Evolutionary conservation across 2,797 vertebrate species (phyloP).

Genomic region (Aselliscus stoliczkanus): DNA sequence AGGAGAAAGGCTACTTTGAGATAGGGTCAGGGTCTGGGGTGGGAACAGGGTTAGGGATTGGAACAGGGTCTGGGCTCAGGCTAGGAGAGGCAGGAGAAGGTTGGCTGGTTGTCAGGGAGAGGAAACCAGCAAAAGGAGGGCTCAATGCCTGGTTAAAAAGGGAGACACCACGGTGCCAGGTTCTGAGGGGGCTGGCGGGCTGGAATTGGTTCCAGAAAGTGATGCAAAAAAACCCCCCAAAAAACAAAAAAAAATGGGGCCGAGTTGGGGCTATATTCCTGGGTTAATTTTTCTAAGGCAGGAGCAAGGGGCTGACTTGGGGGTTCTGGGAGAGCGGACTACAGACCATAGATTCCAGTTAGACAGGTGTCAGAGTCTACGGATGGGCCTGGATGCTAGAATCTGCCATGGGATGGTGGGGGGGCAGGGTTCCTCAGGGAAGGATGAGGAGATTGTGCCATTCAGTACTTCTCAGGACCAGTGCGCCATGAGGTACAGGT

Average conservation of each 20-base stretch:
- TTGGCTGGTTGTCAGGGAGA: not conserved
- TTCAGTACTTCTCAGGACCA: not conserved
- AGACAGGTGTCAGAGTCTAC: not conserved
- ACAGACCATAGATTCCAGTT: not conserved
- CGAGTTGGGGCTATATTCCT: not conserved
- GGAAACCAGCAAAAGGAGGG: not conserved
- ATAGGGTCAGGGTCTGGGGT: not conserved
- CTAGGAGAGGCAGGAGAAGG: not conserved
- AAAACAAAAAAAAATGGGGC: not conserved
- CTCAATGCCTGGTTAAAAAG: not conserved
- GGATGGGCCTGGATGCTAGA: not conserved
- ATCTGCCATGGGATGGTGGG: not conserved
- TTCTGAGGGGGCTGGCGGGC: not conserved
- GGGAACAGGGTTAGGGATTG: not conserved
- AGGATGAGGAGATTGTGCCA: not conserved
- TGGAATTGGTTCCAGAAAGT: not conserved
- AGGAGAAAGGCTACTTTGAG: not conserved
- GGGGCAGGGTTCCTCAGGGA: not conserved
- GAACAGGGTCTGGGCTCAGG: not conserved
- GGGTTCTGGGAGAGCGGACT: not conserved
- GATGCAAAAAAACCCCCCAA: conserved; percentile 1
- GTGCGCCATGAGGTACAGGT: not conserved
- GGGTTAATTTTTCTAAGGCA: not conserved
- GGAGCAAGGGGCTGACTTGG: not conserved
- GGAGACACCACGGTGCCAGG: not conserved